phyloP scores from a whole-genome alignment of 2,888 invertebrate species.

The Lochmaea crataegi region DNA sequence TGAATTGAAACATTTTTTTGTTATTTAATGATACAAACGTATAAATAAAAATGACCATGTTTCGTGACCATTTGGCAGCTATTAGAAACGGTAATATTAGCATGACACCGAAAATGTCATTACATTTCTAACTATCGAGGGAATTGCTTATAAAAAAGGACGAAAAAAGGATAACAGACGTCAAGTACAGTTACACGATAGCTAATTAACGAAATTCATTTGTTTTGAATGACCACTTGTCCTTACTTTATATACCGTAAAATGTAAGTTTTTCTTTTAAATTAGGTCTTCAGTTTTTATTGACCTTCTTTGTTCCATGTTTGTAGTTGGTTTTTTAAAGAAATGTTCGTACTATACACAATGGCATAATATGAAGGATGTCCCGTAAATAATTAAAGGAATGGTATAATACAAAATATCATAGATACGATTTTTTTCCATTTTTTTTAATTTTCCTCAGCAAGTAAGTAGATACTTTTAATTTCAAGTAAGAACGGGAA shows the following conservation, averaged over 20 bases:
- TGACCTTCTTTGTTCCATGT: neutral
- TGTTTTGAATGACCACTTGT: conserved; percentile 1
- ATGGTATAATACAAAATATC: no score
- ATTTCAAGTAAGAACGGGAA: neutral
- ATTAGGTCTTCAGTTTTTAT: neutral
- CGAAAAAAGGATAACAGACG: conserved; percentile 20
- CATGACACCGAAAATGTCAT: conserved; percentile 30
- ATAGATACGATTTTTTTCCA: no score
- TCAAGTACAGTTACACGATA: conserved; percentile 13
- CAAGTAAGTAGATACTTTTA: no score
- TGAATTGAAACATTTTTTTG: no score
- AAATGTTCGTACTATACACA: no score
- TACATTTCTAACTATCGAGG: conserved; percentile 24
- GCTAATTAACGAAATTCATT: conserved; percentile 29
- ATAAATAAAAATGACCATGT: neutral
- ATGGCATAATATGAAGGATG: no score
- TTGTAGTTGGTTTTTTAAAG: neutral
- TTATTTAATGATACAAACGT: no score
- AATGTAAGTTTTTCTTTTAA: neutral
- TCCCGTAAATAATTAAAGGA: no score
- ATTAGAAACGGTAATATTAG: conserved; percentile 16
- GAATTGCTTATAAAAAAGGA: conserved; percentile 20
- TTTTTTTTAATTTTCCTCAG: neutral
- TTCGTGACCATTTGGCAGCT: conserved; percentile 25
- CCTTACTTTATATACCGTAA: conserved; percentile 21